Evolutionary conservation across 2,888 invertebrate species (phyloP).

Genomic region (Clunio marinus): DNA sequence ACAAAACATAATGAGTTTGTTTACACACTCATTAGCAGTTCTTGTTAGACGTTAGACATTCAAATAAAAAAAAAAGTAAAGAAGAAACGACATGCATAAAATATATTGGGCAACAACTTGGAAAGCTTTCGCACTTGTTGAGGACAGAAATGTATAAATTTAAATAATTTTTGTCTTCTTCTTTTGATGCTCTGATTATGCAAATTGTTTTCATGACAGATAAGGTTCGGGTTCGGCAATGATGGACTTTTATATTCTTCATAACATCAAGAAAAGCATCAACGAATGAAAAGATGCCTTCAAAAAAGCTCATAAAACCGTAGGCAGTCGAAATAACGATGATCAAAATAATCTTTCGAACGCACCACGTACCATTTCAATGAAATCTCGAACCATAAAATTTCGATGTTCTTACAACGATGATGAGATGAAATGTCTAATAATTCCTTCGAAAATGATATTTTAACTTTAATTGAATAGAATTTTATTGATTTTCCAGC

Average conservation of each 20-base stretch:
- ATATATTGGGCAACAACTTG: not conserved
- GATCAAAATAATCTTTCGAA: not conserved
- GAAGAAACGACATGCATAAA: constrained; percentile 15
- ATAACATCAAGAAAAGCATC: too few species aligned
- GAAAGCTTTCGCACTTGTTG: constrained; percentile 4
- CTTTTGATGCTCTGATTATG: constrained; percentile 28
- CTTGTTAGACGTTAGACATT: too few species aligned
- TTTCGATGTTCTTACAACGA: not conserved
- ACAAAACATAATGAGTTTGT: constrained; percentile 33
- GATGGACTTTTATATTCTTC: not conserved
- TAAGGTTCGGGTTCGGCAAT: constrained; percentile 15
- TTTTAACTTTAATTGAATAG: too few species aligned
- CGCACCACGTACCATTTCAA: not conserved
- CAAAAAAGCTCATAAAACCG: constrained; percentile 18
- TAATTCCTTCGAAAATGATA: too few species aligned
- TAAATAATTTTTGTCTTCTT: not conserved
- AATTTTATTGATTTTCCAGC: too few species aligned
- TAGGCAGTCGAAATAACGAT: constrained; percentile 27
- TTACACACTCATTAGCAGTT: constrained; percentile 35
- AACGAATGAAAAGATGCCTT: not conserved
- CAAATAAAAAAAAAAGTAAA: not conserved
- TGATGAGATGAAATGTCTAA: not conserved
- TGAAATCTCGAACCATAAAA: not conserved
- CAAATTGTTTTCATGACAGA: constrained; percentile 1
- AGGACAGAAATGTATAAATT: not conserved